A percentile compares a stretch with the other conserved stretches of the same genome.
Conservation (phyloP, 2,888 invertebrate species). For the Napeogenes sylphis region DNA sequence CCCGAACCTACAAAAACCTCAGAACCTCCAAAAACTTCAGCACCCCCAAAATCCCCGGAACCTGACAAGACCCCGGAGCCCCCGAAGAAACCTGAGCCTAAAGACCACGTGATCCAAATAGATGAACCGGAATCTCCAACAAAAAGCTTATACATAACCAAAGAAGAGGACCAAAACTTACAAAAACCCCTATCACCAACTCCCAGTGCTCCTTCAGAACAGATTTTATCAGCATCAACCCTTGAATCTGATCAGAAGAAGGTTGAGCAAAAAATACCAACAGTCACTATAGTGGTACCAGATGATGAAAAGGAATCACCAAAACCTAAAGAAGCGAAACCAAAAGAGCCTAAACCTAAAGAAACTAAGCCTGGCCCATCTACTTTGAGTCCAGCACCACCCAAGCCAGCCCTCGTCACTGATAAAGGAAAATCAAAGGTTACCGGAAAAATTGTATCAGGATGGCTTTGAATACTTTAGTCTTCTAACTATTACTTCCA, state of each 20-base stretch:
- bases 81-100: slow-evolving; percentile 46
- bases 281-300: slow-evolving; percentile 26
- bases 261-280: slow-evolving; percentile 33
- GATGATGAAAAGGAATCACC: slow-evolving; percentile 28
- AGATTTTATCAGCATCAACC: slow-evolving; percentile 61
- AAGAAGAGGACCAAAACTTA: slow-evolving; percentile 54
- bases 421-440: slow-evolving; percentile 84
- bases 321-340: slow-evolving; percentile 37
- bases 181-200: slow-evolving; percentile 65
- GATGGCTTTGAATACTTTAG: slow-evolving; percentile 79
- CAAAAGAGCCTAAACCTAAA: slow-evolving; percentile 41
- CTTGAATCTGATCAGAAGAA: slow-evolving; percentile 50
- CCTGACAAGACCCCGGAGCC: slow-evolving; percentile 43
- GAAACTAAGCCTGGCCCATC: slow-evolving; percentile 48
- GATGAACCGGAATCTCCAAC: slow-evolving; percentile 57
- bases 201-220: slow-evolving; percentile 52
- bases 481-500: background rate
- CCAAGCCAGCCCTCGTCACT: slow-evolving; percentile 54
- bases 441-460: slow-evolving; percentile 84
- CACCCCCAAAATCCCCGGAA: slow-evolving; percentile 39
- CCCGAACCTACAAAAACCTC: slow-evolving; percentile 47
- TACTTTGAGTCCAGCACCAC: slow-evolving; percentile 50
- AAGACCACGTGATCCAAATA: slow-evolving; percentile 58
- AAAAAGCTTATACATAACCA: slow-evolving; percentile 54
- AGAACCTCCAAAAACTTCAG: slow-evolving; percentile 40